Base-by-base conservation (phyloP, 2,888 invertebrate genomes). In the Thereva nobilitata region DNA sequence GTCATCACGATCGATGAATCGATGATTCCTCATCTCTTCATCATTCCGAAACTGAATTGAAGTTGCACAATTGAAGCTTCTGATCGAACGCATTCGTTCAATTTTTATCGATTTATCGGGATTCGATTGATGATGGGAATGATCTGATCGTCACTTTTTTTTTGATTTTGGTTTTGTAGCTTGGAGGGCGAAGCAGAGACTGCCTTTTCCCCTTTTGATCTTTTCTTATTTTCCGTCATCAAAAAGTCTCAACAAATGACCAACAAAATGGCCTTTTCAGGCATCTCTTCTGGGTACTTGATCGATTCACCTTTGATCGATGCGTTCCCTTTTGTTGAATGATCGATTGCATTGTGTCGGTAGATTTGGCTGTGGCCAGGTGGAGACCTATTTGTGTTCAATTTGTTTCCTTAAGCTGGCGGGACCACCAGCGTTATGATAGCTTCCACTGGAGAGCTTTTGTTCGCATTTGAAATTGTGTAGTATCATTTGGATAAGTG, bases 1-100 rank as follows among this genome's bases (percentile, higher is more conserved):
- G 64, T 64, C 64, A 64, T 64, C 61, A 61, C 61, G 61, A 61
- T 61, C 61, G 61, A 40, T 23, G 23, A 23, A 23, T 23, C 9
- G 55, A 50, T 50, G 61, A 61, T 61, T 61, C 50, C 34, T 61
- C 61, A 61, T 61, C 61, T 61, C 61, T 61, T 61, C 61, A 61
- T 61, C 61, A 49, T 50, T 23, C 10, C 34, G 34, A 41, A 53
- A n/a, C n/a, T 40, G 38, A 37, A 5, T 53, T 53, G 9, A 35
- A 9, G 9, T 6, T 53, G 50, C 40, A 61, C 40, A 50, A 45
- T 61, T 23, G 23, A 23, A 23, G 23, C 23, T 61, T 41, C 35
- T 35, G 23, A 5, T n/a, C 61, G n/a, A 50, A 8, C 23, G 7
- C n/a, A 41, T 9, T 41, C 57, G 47, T 47, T 34, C 34, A 59